Evolutionary conservation across 2,888 invertebrate genomes (phyloP), one percentile per base, ranked within the genome.

Genomic region (Sinelater perroti): DNA sequence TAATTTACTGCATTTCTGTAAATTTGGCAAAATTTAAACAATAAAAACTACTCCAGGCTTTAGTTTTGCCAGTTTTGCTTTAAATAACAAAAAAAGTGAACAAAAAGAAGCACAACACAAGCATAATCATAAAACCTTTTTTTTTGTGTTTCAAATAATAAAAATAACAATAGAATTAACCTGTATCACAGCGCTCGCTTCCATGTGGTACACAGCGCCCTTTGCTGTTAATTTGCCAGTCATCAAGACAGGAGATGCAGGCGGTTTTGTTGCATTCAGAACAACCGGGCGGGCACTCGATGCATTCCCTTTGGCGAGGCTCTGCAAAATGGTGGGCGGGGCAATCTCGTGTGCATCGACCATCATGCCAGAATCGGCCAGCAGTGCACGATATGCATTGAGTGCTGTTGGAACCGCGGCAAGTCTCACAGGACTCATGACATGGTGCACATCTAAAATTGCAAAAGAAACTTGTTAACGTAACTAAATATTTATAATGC

Each of bases 321-420:
- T 92, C 91, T 6, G 88, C 86, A 74, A 87, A 92, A 75, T 85
- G 88, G 33, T 89, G 88, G 47, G 82, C 81, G 1, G 91, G 91
- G 71, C 93, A 94, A 54, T 83, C 83, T 61, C 83, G 81, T 26
- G 87, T 81, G 75, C 93, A 93, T 50, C 84, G 83, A 45, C 90
- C 91, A 64, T 89, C 85, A 67, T 87, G 81, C 56, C 88, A 85
- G 73, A 86, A 91, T 58, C 84, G 84, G 42, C 89, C 88, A 26
- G 86, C 80, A 59, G 87, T 87, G 78, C 95, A 95, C 8, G 89
- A 86, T 67, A 93, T 89, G 79, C 94, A 95, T 71, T 92, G 89
- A 16, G 86, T 82, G 69, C 88, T 88, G 21, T 87, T 85, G 10
- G 90, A 85, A 20, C 92, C 93, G 66, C 85, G 86, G 75, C 93